phyloP scores from a whole-genome alignment of 1,140 invertebrate genomes.

The Chymomyza costata region DNA sequence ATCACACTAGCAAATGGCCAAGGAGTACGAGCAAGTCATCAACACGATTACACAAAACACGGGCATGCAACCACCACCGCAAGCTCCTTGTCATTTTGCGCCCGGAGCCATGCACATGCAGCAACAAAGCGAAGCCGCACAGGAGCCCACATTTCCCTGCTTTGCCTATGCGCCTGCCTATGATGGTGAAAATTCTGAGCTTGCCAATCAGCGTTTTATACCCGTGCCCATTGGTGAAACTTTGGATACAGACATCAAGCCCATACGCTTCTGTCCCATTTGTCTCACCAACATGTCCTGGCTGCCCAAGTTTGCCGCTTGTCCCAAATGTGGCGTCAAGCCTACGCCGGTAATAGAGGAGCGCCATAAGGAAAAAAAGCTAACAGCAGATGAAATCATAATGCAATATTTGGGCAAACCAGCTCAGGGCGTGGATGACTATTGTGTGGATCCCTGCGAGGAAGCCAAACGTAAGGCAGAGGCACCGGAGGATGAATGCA shows the following conservation, averaged over 20 bases:
- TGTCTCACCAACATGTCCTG: constrained; percentile 63
- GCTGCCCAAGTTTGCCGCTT: constrained; percentile 54
- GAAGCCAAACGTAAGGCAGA: constrained; percentile 1
- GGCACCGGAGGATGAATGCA: not conserved
- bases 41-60: constrained; percentile 24
- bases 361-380: constrained; percentile 23
- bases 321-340: constrained; percentile 52
- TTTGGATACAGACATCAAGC: constrained; percentile 21
- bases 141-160: constrained; percentile 7
- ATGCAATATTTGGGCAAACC: constrained; percentile 40
- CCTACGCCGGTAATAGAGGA: constrained; percentile 42
- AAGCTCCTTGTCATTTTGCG: constrained; percentile 14
- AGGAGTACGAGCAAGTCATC: constrained; percentile 37
- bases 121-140: not conserved
- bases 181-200: constrained; percentile 1
- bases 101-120: constrained; percentile 1
- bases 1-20: constrained; percentile 41
- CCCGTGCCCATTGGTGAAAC: constrained; percentile 18
- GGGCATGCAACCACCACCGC: not conserved
- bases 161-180: constrained; percentile 19
- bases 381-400: constrained; percentile 48
- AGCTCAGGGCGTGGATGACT: not conserved
- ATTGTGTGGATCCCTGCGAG: constrained; percentile 18
- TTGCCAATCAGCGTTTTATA: not conserved
- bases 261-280: constrained; percentile 51